A percentile compares a stretch with the other conserved stretches of the same genome.
These are phyloP conservation scores for Canis aureus DNA, from an alignment of 2,113 vertebrate species.

Conservation along the genomic window DNA sequence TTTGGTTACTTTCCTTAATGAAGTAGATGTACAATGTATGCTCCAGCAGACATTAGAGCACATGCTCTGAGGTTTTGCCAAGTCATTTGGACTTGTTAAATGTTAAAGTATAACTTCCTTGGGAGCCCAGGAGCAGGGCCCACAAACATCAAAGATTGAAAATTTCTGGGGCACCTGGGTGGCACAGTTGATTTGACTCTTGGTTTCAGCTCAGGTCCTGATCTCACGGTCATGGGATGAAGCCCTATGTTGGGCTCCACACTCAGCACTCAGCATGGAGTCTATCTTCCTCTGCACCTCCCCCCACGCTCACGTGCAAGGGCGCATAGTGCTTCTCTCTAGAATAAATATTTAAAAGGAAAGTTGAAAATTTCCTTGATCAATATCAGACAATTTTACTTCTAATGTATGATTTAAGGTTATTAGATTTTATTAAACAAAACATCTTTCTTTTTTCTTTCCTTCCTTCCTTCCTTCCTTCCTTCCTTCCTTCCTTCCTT, in stretches of 20 bases:
- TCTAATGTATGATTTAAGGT: neutral
- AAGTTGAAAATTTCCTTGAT: neutral
- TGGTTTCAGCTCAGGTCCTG: neutral
- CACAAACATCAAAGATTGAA: neutral
- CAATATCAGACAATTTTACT: neutral
- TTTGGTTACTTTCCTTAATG: neutral
- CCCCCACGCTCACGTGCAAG: too few relatives aligned
- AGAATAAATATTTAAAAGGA: neutral
- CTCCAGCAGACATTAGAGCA: neutral
- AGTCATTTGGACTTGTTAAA: neutral
- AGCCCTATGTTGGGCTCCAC: neutral
- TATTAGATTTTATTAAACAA: neutral
- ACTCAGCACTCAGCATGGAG: neutral
- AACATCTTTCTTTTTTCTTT: neutral
- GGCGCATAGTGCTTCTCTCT: too few relatives aligned
- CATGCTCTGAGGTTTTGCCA: neutral
- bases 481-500: too few relatives aligned
- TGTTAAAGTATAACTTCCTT: neutral
- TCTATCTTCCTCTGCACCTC: neutral
- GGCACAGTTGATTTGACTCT: neutral
- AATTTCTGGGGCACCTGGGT: neutral
- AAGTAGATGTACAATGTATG: neutral
- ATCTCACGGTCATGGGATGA: neutral
- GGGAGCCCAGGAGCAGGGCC: neutral
- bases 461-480: neutral